These are phyloP conservation scores for Coenobita brevimanus DNA, from an alignment of 1,140 invertebrate genomes.

Conservation along the genomic window DNA sequence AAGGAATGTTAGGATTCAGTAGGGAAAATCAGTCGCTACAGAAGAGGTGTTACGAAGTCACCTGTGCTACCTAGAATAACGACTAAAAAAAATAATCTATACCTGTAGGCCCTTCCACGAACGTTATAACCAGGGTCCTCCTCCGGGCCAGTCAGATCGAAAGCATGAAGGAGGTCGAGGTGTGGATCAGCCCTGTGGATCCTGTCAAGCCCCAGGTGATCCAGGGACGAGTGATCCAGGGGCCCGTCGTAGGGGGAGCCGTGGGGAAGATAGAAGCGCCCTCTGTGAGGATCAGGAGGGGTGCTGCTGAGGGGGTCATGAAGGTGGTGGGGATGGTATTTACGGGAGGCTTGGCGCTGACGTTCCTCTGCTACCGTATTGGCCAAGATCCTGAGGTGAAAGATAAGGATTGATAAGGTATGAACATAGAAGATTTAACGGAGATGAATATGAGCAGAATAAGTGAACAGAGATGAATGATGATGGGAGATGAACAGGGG, in stretches of 20 bases:
- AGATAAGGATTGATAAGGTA: no score
- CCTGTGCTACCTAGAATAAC: no score
- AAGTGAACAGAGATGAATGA: no score
- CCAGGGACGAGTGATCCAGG: neutral
- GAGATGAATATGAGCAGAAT: no score
- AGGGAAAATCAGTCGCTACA: no score
- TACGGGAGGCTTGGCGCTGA: constrained; percentile 28
- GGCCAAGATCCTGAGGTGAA: constrained; percentile 50
- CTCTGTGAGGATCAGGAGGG: neutral
- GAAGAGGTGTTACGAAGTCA: no score
- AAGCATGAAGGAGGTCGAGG: neutral
- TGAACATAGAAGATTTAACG: no score
- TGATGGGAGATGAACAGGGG: no score
- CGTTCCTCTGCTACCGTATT: constrained; percentile 45
- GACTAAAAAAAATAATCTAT: no score
- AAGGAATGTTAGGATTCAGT: no score
- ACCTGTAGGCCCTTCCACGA: no score
- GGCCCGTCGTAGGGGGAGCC: neutral
- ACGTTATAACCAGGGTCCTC: neutral
- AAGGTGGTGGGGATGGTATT: neutral
- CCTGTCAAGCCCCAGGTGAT: neutral
- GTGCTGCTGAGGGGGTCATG: neutral
- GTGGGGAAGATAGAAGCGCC: neutral
- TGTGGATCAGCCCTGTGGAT: neutral
- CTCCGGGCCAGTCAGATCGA: neutral